Conservation (phyloP, 2,888 invertebrate species). For the Tanaodytes sp. region DNA sequence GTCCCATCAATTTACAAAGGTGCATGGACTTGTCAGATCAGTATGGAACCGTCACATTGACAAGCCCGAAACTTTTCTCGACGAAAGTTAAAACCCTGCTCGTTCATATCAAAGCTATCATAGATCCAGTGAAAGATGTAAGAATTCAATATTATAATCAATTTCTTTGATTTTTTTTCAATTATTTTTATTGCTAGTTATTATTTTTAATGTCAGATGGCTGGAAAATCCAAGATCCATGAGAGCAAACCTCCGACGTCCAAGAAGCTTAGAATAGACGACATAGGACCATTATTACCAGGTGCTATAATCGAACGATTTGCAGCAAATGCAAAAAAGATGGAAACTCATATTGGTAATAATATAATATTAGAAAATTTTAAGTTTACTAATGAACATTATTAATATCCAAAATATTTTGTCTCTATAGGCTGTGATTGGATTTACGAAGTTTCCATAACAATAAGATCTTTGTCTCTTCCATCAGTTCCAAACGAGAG, state of each 20-base stretch:
- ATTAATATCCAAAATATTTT: too few relatives aligned
- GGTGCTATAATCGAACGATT: constrained; percentile 70
- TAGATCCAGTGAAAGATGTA: constrained; percentile 79
- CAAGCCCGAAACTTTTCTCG: constrained; percentile 88
- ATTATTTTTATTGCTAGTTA: too few relatives aligned
- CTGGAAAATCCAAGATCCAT: constrained; percentile 61
- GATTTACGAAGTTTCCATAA: constrained; percentile 92
- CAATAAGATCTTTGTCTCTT: constrained; percentile 84
- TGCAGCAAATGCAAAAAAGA: constrained; percentile 69
- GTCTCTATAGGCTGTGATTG: constrained; percentile 96
- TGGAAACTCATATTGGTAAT: constrained; percentile 68
- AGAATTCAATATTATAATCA: constrained; percentile 39
- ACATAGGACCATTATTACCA: constrained; percentile 65
- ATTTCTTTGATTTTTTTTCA: too few relatives aligned
- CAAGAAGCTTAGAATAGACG: constrained; percentile 70
- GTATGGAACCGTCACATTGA: constrained; percentile 87
- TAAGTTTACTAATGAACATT: too few relatives aligned
- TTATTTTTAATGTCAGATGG: too few relatives aligned
- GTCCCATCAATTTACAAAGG: constrained; percentile 86
- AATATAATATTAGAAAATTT: too few relatives aligned
- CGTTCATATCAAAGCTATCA: constrained; percentile 83
- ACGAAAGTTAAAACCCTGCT: constrained; percentile 85
- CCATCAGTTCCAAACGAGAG: constrained; percentile 81
- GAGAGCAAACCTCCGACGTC: constrained; percentile 71
- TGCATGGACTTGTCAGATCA: constrained; percentile 89